These are phyloP conservation scores for Lutjanus argentimaculatus DNA, from an alignment of 2,797 vertebrate species.

Conservation along the genomic window DNA sequence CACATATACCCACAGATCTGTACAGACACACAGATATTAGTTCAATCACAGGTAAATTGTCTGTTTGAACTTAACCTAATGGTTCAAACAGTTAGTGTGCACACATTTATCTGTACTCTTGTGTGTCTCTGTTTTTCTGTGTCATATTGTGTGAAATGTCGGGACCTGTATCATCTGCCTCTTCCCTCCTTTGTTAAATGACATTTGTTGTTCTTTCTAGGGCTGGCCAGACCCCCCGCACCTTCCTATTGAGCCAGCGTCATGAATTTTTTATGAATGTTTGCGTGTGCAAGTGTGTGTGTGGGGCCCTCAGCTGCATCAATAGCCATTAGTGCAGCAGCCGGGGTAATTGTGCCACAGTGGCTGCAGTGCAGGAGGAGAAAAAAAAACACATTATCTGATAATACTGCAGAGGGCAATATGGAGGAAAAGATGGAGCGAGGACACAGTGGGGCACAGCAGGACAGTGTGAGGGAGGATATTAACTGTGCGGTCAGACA, in stretches of 20 bases:
- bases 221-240: conserved; percentile 70
- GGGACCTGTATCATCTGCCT: conserved; percentile 50
- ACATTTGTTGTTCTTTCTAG: conserved; percentile 78
- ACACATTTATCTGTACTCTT: neutral
- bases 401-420: conserved; percentile 80
- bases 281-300: conserved; percentile 63
- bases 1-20: conserved; percentile 4
- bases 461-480: conserved; percentile 53
- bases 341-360: conserved; percentile 83
- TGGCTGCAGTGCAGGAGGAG: conserved; percentile 75
- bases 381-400: conserved; percentile 74
- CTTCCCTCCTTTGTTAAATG: conserved; percentile 64
- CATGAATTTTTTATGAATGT: conserved; percentile 86
- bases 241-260: conserved; percentile 78
- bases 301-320: conserved; percentile 73
- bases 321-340: conserved; percentile 86
- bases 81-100: neutral
- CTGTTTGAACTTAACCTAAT: conserved; percentile 7
- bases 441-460: conserved; percentile 56
- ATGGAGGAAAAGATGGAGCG: conserved; percentile 64
- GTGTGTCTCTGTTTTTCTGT: conserved; percentile 10
- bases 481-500: conserved; percentile 49
- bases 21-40: neutral
- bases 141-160: neutral
- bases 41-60: neutral